phyloP scores from a whole-genome alignment of 2,113 vertebrate species.

The Riparia riparia region DNA sequence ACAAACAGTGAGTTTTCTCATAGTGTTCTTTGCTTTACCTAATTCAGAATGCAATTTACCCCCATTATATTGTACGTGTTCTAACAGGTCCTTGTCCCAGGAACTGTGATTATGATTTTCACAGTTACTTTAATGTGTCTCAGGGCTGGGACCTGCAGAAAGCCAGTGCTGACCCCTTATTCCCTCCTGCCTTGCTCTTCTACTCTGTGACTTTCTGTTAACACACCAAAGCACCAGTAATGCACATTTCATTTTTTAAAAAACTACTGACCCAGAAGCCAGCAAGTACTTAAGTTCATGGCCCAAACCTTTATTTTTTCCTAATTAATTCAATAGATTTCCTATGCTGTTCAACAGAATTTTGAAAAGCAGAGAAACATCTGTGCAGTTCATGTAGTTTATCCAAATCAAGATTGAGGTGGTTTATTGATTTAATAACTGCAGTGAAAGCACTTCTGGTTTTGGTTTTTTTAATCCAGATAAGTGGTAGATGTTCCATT shows the following conservation, averaged over 20 bases:
- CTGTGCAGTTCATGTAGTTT: neutral
- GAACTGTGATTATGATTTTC: neutral
- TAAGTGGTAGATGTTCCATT: neutral
- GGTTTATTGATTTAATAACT: neutral
- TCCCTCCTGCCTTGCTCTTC: neutral
- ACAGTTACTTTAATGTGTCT: neutral
- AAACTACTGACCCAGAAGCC: neutral
- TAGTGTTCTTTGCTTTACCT: neutral
- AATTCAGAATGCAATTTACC: neutral
- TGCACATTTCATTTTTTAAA: neutral
- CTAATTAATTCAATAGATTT: neutral
- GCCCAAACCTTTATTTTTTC: neutral
- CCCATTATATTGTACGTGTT: accelerated
- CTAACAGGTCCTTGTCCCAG: neutral
- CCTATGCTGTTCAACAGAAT: neutral
- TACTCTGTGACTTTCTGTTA: neutral
- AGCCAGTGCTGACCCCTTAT: neutral
- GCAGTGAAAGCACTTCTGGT: neutral
- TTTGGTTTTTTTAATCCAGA: neutral
- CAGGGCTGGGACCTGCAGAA: neutral
- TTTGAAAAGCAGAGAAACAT: neutral
- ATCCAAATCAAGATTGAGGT: neutral
- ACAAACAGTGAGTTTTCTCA: neutral
- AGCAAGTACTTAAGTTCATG: neutral
- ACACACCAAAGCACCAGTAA: neutral